Percentiles rank a stretch among this genome's conserved stretches.
Conservation (phyloP, 2,888 invertebrate genomes). For the Cantharis nigra region DNA sequence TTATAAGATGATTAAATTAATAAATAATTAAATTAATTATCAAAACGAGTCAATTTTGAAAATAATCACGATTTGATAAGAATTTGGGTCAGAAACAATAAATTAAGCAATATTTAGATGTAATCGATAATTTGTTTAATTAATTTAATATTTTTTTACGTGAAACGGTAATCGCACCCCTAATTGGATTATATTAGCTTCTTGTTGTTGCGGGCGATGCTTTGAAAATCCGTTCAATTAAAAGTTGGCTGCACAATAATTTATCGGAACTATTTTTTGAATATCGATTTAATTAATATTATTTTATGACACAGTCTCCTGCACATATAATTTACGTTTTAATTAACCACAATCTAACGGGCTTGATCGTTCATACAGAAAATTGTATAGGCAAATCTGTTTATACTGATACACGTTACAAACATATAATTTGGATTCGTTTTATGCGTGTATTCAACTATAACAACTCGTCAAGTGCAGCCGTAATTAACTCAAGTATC, state of each 20-base stretch:
- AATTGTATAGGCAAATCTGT: slow-evolving; percentile 40
- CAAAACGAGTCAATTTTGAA: background rate
- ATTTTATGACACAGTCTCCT: slow-evolving; percentile 41
- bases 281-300: slow-evolving; percentile 38
- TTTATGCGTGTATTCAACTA: slow-evolving; percentile 26
- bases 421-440: slow-evolving; percentile 24
- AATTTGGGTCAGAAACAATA: background rate
- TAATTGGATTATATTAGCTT: background rate
- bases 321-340: slow-evolving; percentile 47
- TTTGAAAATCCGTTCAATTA: background rate
- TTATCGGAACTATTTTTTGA: background rate
- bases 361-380: slow-evolving; percentile 49
- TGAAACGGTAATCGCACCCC: background rate
- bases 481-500: slow-evolving; percentile 24
- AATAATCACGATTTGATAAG: background rate
- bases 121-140: background rate
- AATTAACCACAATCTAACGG: slow-evolving; percentile 46
- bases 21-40: background rate
- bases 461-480: slow-evolving; percentile 31
- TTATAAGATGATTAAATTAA: background rate
- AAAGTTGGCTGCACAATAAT: background rate
- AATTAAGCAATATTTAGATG: background rate
- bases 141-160: background rate
- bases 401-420: slow-evolving; percentile 24
- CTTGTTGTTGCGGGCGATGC: background rate